Percentiles rank a stretch among this genome's conserved stretches.
phyloP scores from a whole-genome alignment of 2,113 vertebrate genomes.

The Romanogobio albipinnatus region DNA sequence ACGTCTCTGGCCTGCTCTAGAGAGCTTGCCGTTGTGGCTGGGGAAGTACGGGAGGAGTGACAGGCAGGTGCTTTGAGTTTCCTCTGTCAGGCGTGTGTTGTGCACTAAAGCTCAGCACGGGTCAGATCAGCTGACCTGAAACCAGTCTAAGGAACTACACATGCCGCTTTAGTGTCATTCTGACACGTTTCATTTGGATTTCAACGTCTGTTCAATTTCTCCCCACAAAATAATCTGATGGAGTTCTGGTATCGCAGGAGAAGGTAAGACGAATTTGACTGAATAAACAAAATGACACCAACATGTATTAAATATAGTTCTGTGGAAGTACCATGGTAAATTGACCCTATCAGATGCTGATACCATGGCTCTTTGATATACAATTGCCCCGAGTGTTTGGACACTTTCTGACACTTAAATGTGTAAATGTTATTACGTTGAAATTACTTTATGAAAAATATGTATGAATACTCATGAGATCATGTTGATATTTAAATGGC shows the following conservation, averaged over 20 bases:
- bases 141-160: conserved; percentile 28
- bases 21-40: too few species aligned
- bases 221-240: neutral
- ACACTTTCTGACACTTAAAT: too few species aligned
- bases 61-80: neutral
- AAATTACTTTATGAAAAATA: too few species aligned
- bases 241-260: conserved; percentile 3
- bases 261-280: conserved; percentile 38
- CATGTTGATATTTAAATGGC: too few species aligned
- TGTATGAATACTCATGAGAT: too few species aligned
- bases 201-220: neutral
- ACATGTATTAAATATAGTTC: neutral
- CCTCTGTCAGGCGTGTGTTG: too few species aligned
- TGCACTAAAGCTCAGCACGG: too few species aligned
- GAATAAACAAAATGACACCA: neutral
- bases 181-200: neutral
- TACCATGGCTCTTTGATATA: too few species aligned
- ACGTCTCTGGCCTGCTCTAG: too few species aligned
- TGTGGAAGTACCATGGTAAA: neutral
- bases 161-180: neutral
- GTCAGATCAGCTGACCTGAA: conserved; percentile 36
- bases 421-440: too few species aligned
- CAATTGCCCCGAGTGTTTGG: too few species aligned
- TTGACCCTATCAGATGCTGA: too few species aligned
- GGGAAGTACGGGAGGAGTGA: neutral